Evolutionary conservation across 2,797 vertebrate genomes (phyloP).

Genomic region (Chaunax sp.): DNA sequence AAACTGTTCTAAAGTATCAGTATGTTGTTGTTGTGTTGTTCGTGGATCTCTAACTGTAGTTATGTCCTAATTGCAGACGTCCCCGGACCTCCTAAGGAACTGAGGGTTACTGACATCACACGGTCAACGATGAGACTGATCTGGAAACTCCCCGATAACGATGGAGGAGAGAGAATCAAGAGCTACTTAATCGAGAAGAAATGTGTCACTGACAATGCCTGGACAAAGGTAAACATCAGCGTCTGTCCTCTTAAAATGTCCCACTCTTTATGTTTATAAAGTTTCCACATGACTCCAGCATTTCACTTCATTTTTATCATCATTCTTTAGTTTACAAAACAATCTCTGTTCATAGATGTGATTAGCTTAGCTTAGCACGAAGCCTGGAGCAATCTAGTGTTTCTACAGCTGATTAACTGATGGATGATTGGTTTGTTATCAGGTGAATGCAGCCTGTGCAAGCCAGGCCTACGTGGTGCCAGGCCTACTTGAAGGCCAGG

Average conservation of each 20-base stretch:
- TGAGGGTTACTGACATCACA: constrained; percentile 95
- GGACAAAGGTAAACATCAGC: constrained; percentile 83
- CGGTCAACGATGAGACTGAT: constrained; percentile 93
- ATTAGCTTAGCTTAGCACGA: neutral
- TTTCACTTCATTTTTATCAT: neutral
- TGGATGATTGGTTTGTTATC: neutral
- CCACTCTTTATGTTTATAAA: too few species aligned
- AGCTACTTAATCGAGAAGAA: constrained; percentile 98
- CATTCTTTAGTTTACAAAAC: neutral
- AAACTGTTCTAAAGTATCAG: too few species aligned
- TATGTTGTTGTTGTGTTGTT: too few species aligned
- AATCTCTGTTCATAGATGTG: neutral
- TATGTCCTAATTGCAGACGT: constrained; percentile 73
- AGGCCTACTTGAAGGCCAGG: constrained; percentile 93
- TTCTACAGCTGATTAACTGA: neutral
- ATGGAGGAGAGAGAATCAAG: constrained; percentile 98
- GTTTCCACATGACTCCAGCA: neutral
- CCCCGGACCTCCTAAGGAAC: constrained; percentile 90
- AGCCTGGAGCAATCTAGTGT: neutral
- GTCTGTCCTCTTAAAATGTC: neutral
- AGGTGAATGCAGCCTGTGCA: constrained; percentile 91
- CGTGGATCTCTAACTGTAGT: neutral
- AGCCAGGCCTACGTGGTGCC: constrained; percentile 92
- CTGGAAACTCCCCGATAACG: constrained; percentile 97
- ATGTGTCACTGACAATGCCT: constrained; percentile 91